These are phyloP conservation scores for Melipona quadrifasciata DNA, from an alignment of 1,140 invertebrate genomes.

Conservation along the genomic window DNA sequence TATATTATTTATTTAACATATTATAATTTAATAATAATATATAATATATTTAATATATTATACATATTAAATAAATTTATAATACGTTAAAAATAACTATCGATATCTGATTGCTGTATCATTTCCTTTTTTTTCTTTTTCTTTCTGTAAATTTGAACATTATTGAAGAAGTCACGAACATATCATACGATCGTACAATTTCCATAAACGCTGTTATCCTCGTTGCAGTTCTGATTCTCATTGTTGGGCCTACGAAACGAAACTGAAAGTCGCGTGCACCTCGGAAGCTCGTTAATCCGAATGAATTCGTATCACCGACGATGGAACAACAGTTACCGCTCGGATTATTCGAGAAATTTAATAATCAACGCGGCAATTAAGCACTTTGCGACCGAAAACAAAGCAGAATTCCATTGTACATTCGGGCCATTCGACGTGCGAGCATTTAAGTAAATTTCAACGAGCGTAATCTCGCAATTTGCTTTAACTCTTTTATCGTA, in stretches of 20 bases:
- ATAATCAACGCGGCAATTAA: constrained; percentile 9
- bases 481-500: no score
- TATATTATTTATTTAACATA: no score
- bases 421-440: background rate
- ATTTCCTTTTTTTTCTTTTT: background rate
- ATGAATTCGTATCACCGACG: background rate
- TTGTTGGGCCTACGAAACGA: background rate
- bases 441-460: constrained; percentile 2
- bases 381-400: background rate
- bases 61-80: no score
- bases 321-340: background rate
- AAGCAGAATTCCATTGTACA: background rate
- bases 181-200: no score
- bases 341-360: background rate
- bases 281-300: background rate
- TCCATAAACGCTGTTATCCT: no score
- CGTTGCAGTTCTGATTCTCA: no score
- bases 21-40: no score
- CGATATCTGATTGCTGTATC: no score
- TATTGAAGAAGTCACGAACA: background rate
- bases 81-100: no score
- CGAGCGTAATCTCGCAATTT: background rate
- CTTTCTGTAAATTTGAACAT: background rate
- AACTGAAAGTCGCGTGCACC: background rate
- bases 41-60: no score